These are phyloP conservation scores for Ceratothoa steindachneri DNA, from an alignment of 2,888 invertebrate species.

Conservation along the genomic window DNA sequence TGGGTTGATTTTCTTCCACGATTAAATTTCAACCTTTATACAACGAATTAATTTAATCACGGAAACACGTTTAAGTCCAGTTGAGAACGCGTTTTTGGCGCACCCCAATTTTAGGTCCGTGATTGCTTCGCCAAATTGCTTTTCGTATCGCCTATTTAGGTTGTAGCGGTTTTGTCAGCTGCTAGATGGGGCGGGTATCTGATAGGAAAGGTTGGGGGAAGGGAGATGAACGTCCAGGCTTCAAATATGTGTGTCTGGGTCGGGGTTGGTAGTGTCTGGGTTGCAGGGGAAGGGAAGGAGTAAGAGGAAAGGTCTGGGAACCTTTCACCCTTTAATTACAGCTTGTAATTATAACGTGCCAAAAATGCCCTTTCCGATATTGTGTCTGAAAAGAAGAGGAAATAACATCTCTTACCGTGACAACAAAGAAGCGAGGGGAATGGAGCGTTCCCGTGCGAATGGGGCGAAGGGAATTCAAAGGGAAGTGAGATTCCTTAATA, in stretches of 20 bases:
- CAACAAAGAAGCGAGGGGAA: background rate
- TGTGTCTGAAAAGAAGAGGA: background rate
- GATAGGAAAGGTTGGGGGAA: too few relatives aligned
- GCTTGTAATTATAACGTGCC: background rate
- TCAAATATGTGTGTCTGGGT: too few relatives aligned
- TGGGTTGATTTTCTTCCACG: background rate
- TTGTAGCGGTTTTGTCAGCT: too few relatives aligned
- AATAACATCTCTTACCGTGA: background rate
- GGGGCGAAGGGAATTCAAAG: background rate
- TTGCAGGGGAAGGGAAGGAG: too few relatives aligned
- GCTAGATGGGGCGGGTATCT: too few relatives aligned
- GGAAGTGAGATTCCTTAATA: background rate
- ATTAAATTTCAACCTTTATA: background rate
- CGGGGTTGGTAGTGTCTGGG: too few relatives aligned
- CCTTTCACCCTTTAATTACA: background rate
- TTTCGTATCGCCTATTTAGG: background rate
- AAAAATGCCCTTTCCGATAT: background rate
- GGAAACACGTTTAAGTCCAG: background rate
- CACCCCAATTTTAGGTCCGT: background rate
- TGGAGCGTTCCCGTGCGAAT: background rate
- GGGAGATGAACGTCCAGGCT: too few relatives aligned
- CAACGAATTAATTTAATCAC: background rate
- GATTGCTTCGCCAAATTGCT: background rate
- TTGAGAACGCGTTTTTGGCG: background rate
- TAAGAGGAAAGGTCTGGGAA: background rate